Evolutionary conservation across 2,113 vertebrate species (phyloP), one percentile per base, ranked within the genome.

Genomic region (Acinonyx jubatus): DNA sequence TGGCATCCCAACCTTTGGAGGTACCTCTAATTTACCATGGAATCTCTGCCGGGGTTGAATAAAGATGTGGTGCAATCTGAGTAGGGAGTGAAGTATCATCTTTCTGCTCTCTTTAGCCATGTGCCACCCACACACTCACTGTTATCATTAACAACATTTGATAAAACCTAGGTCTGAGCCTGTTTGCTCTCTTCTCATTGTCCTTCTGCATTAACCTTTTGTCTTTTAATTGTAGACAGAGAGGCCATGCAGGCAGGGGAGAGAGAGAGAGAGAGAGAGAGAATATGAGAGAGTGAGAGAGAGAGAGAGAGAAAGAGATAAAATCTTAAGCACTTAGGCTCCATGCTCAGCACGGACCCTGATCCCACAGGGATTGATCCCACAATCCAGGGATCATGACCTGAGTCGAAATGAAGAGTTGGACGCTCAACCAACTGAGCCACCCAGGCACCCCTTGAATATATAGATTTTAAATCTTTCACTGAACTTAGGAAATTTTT

Each of bases 391-490:
- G 16, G 15, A 69, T 69, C 66, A n/a, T n/a, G 66, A 69, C 33
- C 66, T 69, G 18, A 69, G 66, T 7, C 13, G 63, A 29, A 65
- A 29, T 12, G 27, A 65, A 61, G 57, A 61, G 21, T 61, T 21
- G 8, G 63, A 65, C 12, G 4, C 63, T 65, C 12, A 27, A 13
- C 11, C 27, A 21, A 29, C 63, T 31, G 63, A 65, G 63, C 27
- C 63, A 12, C 63, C 11, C 63, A 65, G 63, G 4, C 11, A 4
- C 63, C 27, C 12, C 63, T 23, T 61, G 27, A 73, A 73, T 86
- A 36, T 65, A 41, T 41, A 78, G 69, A 81, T 92, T 96, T 96
- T 66, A 91, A 91, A 74, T 81, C 66, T 88, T 81, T 74, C 29
- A 71, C 50, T 81, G 66, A 90, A 57, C 55, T 81, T 27, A 33